Base-by-base conservation (phyloP, 2,888 invertebrate species). In the Meta bourneti region DNA sequence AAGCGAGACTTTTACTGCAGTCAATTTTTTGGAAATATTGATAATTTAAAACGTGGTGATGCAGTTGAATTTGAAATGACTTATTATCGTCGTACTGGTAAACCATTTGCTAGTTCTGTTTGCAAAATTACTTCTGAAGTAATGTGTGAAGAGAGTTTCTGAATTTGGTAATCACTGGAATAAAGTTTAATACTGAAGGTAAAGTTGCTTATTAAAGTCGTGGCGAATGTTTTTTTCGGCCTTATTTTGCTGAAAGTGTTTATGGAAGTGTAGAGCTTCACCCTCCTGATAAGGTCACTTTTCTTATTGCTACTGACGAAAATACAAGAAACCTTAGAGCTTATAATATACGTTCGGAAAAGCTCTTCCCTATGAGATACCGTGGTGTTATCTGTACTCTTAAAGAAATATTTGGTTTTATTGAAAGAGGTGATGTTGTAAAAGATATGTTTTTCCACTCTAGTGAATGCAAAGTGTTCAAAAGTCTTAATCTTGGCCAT, bases 211-310 rank as follows among this genome's bases (percentile, higher is more conserved):
- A 99, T 95, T 99, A 99, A 95, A 99, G 98, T 95, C 97, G 98
- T 94, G 99, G 99, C 87, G 99, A 99, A 96, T 99, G 98, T 95
- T 99, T 99, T 96, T 99, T 99, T 96, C 96, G 99, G 95, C 99
- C 99, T 75, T 99, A 98, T 96, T 98, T 98, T 95, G 97, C 98
- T 96, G 98, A 98, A 94, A 99, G 99, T 95, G 97, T 99, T 88
- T 98, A 98, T 95, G 94, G 94, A 86, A 98, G 98, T 93, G 98
- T 98, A 88, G 97, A 97, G 94, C 96, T 98, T 93, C 96, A 97
- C 94, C 96, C 98, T 93, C 98, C 98, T 74, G 99, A 99, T 95
- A 97, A 97, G 95, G 99, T 99, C 94, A 98, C 98, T 95, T 99
- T 99, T 96, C 98, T 98, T 96, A 98, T 99, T 95, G 98, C 98